phyloP scores from a whole-genome alignment of 2,888 invertebrate species.

The Himalopsyche japonica region DNA sequence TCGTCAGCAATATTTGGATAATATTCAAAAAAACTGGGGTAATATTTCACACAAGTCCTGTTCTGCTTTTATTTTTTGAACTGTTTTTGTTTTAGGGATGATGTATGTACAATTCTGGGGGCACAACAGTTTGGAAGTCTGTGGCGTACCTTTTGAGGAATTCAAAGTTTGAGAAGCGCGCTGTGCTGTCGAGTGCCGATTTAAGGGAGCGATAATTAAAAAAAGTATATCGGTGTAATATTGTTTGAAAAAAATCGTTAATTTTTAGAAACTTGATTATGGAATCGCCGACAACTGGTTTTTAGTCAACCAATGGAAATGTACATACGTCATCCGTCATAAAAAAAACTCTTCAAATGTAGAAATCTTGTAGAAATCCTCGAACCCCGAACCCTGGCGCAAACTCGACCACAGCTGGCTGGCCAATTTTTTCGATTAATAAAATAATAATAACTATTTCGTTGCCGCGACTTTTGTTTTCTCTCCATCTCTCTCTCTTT shows the following conservation, averaged over 20 bases:
- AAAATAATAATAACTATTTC: neutral
- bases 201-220: neutral
- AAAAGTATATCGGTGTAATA: neutral
- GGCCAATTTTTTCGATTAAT: neutral
- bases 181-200: neutral
- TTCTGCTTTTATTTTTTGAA: neutral
- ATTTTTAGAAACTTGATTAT: too few species aligned
- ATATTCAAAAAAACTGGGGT: neutral
- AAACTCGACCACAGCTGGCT: slow-evolving; percentile 19
- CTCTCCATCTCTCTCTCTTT: slow-evolving; percentile 8
- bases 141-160: neutral
- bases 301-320: neutral
- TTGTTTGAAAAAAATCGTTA: too few species aligned
- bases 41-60: neutral
- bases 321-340: slow-evolving; percentile 35
- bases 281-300: too few species aligned
- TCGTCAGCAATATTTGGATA: neutral
- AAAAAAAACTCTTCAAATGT: slow-evolving; percentile 1
- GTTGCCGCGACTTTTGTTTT: neutral
- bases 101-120: slow-evolving; percentile 31
- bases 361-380: slow-evolving; percentile 39
- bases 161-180: neutral
- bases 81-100: slow-evolving; percentile 39
- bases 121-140: neutral
- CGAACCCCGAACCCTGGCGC: neutral